phyloP scores from a whole-genome alignment of 2,113 vertebrate species.

The Cottus gobio region DNA sequence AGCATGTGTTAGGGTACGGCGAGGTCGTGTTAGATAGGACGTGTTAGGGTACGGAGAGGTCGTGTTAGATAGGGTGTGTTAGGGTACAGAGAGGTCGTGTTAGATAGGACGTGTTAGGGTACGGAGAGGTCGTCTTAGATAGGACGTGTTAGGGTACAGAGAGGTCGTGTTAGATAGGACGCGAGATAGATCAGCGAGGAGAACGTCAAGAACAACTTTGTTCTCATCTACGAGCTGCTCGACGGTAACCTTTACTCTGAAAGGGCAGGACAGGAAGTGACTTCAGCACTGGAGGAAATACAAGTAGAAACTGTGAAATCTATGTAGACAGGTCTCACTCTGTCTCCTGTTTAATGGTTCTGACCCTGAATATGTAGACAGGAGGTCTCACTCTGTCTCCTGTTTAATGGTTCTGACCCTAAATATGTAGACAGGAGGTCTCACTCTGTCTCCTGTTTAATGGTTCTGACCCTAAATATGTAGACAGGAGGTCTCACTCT shows the following conservation, averaged over 20 bases:
- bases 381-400: neutral
- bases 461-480: neutral
- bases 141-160: too few species aligned
- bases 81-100: too few species aligned
- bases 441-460: neutral
- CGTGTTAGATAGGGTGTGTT: too few species aligned
- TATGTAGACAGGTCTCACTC: neutral
- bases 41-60: too few species aligned
- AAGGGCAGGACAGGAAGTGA: neutral
- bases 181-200: constrained; percentile 96
- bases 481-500: neutral
- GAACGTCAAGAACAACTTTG: constrained; percentile 97
- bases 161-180: too few species aligned
- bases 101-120: too few species aligned
- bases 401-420: neutral
- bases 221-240: constrained; percentile 93
- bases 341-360: too few species aligned
- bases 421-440: neutral
- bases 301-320: too few species aligned
- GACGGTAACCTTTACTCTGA: constrained; percentile 81
- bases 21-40: too few species aligned
- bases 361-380: neutral
- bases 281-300: neutral
- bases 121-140: too few species aligned
- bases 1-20: too few species aligned